Conservation (phyloP, 1,140 invertebrate genomes). For the Lithobius niger region DNA sequence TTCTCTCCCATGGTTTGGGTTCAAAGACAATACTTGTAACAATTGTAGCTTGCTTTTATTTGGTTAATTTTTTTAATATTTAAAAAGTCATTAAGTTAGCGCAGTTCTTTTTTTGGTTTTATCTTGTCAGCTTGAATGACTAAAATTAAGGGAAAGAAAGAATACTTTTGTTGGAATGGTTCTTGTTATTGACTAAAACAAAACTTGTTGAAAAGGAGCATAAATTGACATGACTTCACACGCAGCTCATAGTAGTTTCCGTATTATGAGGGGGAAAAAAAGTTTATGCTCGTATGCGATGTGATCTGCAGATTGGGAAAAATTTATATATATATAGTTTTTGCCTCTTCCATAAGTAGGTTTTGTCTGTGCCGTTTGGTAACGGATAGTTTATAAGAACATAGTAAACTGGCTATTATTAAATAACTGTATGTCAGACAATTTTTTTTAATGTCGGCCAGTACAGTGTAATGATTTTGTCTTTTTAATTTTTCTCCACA, state of each 20-base stretch:
- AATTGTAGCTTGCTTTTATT: not conserved
- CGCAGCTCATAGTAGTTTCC: too few relatives aligned
- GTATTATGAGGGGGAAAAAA: not conserved
- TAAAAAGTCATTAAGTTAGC: not conserved
- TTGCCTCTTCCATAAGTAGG: not conserved
- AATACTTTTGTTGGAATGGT: too few relatives aligned
- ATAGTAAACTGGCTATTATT: not conserved
- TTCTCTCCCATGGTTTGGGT: not conserved
- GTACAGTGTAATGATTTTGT: not conserved
- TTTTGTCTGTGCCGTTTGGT: not conserved
- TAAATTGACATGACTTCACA: not conserved
- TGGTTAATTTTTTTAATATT: not conserved
- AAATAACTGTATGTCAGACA: not conserved
- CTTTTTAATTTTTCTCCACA: not conserved
- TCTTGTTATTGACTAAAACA: not conserved
- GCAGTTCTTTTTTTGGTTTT: too few relatives aligned
- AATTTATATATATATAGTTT: not conserved
- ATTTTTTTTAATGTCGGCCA: not conserved
- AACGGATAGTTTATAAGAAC: not conserved
- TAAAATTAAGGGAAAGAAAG: too few relatives aligned
- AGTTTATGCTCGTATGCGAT: not conserved
- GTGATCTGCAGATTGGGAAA: not conserved
- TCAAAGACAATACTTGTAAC: not conserved
- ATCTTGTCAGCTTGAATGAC: too few relatives aligned
- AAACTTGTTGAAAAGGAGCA: not conserved